Conservation (phyloP, 2,797 vertebrate species). For the Urophycis tenuis region DNA sequence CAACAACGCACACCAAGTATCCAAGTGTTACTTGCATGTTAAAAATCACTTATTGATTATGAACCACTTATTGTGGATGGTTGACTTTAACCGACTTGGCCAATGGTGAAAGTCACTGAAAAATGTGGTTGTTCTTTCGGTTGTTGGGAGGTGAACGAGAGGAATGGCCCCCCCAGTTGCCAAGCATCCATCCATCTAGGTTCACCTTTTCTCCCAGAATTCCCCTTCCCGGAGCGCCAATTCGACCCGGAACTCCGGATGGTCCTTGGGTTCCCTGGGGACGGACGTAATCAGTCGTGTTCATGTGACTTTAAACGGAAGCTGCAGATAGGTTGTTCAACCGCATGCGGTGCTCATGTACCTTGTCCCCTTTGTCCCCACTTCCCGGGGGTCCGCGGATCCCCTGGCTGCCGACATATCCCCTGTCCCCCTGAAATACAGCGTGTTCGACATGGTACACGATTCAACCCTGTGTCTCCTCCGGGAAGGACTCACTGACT, state of each 20-base stretch:
- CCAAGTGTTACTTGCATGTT: too few species aligned
- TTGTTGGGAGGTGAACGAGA: neutral
- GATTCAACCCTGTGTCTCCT: neutral
- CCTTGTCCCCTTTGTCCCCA: slow-evolving; percentile 81
- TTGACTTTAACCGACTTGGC: neutral
- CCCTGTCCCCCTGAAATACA: slow-evolving; percentile 77
- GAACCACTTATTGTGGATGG: neutral
- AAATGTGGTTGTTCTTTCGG: neutral
- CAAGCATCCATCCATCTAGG: neutral
- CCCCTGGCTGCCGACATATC: slow-evolving; percentile 69
- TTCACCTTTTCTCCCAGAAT: slow-evolving; percentile 77
- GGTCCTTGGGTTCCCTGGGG: slow-evolving; percentile 73
- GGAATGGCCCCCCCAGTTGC: neutral
- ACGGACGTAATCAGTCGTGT: neutral
- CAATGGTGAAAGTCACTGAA: neutral
- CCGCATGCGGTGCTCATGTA: slow-evolving; percentile 30
- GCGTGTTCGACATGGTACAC: neutral
- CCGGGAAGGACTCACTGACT: neutral
- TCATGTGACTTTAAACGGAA: neutral
- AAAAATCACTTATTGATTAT: too few species aligned
- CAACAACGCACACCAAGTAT: neutral
- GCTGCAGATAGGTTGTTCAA: neutral
- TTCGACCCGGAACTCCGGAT: slow-evolving; percentile 67
- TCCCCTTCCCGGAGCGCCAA: slow-evolving; percentile 71
- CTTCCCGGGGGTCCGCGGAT: slow-evolving; percentile 65